These are phyloP conservation scores for Scolopax bukidnonensis DNA, from an alignment of 2,797 vertebrate species.

Conservation along the genomic window DNA sequence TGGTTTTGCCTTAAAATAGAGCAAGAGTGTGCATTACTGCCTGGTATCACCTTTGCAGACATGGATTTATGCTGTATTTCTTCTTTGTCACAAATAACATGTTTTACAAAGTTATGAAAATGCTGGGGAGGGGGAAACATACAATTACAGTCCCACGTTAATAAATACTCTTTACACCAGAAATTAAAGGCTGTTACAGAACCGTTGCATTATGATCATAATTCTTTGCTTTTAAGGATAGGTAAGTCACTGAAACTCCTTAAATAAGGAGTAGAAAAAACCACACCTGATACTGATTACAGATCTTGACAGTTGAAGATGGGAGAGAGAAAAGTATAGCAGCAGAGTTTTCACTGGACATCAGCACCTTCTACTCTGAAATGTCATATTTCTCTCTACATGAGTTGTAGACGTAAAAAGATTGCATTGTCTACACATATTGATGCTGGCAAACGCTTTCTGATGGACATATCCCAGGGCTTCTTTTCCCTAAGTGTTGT, in stretches of 20 bases:
- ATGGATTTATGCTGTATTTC: background rate
- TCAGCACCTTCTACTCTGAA: background rate
- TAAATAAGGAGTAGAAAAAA: background rate
- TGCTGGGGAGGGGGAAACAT: rapidly evolving
- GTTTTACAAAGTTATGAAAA: background rate
- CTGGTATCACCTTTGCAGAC: background rate
- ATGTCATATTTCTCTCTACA: background rate
- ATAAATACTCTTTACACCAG: background rate
- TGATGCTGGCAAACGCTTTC: background rate
- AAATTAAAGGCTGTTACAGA: background rate
- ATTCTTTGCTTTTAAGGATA: background rate
- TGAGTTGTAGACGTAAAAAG: background rate
- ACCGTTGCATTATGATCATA: background rate
- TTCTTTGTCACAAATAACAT: background rate
- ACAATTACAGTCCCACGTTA: rapidly evolving
- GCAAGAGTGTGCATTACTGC: background rate
- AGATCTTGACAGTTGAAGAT: background rate
- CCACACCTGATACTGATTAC: background rate
- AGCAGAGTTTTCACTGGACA: background rate
- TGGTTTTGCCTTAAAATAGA: background rate
- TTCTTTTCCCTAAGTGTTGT: background rate
- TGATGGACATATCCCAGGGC: too few relatives aligned
- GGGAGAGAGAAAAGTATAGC: background rate
- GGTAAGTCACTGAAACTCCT: background rate
- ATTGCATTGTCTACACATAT: background rate